These are phyloP conservation scores for Andricus curvator DNA, from an alignment of 2,888 invertebrate genomes.

Conservation along the genomic window DNA sequence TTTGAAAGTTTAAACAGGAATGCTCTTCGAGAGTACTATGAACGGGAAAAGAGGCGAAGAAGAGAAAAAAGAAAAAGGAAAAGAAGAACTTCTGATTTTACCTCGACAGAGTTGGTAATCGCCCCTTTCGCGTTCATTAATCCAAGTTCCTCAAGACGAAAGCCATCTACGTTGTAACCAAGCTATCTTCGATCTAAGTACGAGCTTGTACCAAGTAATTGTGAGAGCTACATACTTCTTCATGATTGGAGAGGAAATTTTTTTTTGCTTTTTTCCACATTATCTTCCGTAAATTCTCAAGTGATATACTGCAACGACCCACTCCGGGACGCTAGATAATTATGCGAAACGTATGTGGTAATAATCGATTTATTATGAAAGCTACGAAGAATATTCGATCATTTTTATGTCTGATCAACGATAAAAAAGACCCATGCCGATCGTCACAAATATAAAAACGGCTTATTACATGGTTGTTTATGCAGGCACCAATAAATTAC, in stretches of 20 bases:
- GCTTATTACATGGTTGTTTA: not conserved
- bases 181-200: not conserved
- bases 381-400: too few species aligned
- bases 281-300: not conserved
- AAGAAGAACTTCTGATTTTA: not conserved
- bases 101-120: constrained; percentile 1
- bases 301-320: not conserved
- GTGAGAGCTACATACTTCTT: not conserved
- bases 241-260: not conserved
- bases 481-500: not conserved
- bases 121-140: constrained; percentile 7
- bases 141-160: constrained; percentile 7
- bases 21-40: not conserved
- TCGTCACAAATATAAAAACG: not conserved
- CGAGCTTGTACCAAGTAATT: not conserved
- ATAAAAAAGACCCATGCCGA: not conserved
- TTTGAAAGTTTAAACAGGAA: constrained; percentile 7
- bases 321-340: not conserved
- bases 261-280: not conserved
- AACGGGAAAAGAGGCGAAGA: not conserved
- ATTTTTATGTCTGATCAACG: not conserved
- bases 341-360: not conserved
- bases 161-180: constrained; percentile 1
- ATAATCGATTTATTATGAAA: not conserved
- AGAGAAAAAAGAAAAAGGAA: not conserved